Evolutionary conservation across 2,888 invertebrate species (phyloP), one percentile per base, ranked within the genome.

Genomic region (Bugulina stolonifera): DNA sequence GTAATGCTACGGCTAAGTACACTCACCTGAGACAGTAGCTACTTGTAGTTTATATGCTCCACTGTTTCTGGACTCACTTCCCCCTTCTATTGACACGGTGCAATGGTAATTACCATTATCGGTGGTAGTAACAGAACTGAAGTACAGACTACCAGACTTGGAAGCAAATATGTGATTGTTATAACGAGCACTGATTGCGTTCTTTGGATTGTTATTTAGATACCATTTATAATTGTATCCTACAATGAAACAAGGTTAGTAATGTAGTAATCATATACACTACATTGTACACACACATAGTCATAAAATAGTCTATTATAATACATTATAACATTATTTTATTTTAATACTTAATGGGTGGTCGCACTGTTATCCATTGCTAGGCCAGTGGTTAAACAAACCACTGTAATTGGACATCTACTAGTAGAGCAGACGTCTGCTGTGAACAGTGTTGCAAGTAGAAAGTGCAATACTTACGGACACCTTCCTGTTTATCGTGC

Each of bases 111-210:
- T 72, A 0, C 79, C 82, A 10, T 76, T 75, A 69, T 83, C 83
- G 72, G 94, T 93, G 35, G 90, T 89, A 85, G 96, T 95, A 78
- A 97, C 88, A 5, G 93, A 92, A 27, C 96, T 94, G 82, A 97
- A 96, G 81, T 97, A 97, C 23, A 97, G 87, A 22, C 94, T 92
- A 58, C 96, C 96, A 86, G 96, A 95, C 79, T 90, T 88, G 0
- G 96, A 96, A 0, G 95, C 94, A 87, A 97, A 96, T 0, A 94
- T 92, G 76, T 82, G 64, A 18, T 64, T 34, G 2, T 5, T 32
- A 27, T 64, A 64, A 14, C 22, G 25, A 32, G 64, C 10, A 32
- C 64, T 64, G 5, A 64, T 27, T 3, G 10, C 25, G 14, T 64
- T 10, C 64, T 14, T 27, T 14, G 64, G 64, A 64, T 64, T 32